Percentiles rank a stretch among this genome's conserved stretches.
These are phyloP conservation scores for Orchesella cincta DNA, from an alignment of 1,140 invertebrate genomes.

Conservation along the genomic window DNA sequence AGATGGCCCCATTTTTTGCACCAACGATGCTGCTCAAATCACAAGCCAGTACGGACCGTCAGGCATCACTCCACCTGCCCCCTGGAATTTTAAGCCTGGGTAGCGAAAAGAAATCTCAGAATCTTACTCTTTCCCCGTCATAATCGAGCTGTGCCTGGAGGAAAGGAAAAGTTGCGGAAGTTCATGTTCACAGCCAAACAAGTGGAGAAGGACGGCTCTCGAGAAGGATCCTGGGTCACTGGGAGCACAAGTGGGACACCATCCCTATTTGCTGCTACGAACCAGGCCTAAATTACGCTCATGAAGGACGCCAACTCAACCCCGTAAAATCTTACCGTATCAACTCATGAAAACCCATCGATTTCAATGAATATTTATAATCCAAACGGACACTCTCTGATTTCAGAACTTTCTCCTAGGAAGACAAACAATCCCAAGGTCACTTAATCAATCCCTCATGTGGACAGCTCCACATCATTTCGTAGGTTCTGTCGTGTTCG, in stretches of 20 bases:
- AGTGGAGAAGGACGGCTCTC: not conserved
- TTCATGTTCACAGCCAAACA: not conserved
- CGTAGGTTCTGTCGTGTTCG: not conserved
- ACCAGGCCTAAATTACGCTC: not conserved
- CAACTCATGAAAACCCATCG: too few relatives aligned
- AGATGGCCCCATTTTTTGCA: not conserved
- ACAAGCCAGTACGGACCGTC: not conserved
- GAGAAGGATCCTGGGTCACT: not conserved
- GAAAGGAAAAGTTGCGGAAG: not conserved
- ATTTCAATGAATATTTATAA: not conserved
- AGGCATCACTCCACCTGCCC: not conserved
- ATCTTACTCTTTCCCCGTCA: not conserved
- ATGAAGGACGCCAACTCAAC: not conserved
- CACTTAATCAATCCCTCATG: not conserved
- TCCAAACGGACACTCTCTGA: not conserved
- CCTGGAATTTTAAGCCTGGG: not conserved
- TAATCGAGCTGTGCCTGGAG: not conserved
- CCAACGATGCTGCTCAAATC: not conserved
- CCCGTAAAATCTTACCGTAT: too few relatives aligned
- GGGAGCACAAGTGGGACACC: slow-evolving; percentile 11
- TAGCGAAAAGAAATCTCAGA: not conserved
- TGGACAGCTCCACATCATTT: slow-evolving; percentile 3
- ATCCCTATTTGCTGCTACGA: not conserved
- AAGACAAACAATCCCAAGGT: not conserved
- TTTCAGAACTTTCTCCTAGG: not conserved